Conservation (phyloP, 2,797 vertebrate genomes). For the Cyprinella venusta region DNA sequence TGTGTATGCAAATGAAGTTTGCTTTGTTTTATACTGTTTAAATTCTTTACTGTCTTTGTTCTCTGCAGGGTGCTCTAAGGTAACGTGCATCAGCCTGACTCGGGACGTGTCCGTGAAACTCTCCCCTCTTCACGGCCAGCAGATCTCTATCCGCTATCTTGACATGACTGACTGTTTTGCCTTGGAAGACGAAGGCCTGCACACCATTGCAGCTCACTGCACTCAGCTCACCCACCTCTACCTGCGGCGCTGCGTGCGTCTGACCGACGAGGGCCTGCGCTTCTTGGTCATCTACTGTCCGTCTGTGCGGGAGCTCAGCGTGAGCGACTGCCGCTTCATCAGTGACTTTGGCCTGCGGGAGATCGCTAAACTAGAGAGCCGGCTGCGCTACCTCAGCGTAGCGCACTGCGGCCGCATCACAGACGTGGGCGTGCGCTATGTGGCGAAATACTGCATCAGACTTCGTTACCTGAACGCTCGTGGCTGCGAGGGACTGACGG, state of each 20-base stretch:
- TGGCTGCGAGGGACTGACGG: constrained; percentile 89
- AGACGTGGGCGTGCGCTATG: constrained; percentile 86
- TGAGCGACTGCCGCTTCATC: constrained; percentile 88
- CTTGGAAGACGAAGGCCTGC: constrained; percentile 88
- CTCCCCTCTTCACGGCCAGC: constrained; percentile 86
- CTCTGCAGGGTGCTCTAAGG: constrained; percentile 85
- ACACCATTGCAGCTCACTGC: constrained; percentile 89
- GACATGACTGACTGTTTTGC: constrained; percentile 93
- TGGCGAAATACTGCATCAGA: constrained; percentile 88
- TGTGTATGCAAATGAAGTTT: neutral
- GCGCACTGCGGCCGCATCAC: constrained; percentile 88
- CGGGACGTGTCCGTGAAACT: constrained; percentile 88
- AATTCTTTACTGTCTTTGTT: neutral
- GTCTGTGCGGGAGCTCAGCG: constrained; percentile 83
- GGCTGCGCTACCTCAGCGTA: constrained; percentile 87
- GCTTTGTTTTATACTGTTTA: neutral
- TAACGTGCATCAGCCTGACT: constrained; percentile 89
- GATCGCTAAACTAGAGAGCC: constrained; percentile 86
- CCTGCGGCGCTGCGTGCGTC: constrained; percentile 85
- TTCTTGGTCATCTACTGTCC: constrained; percentile 89
- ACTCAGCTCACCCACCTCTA: constrained; percentile 88
- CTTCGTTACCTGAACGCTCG: constrained; percentile 89
- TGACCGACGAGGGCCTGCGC: constrained; percentile 87
- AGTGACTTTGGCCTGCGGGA: constrained; percentile 89
- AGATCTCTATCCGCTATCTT: constrained; percentile 89